These are phyloP conservation scores for Pseudopleuronectes americanus DNA, from an alignment of 2,797 vertebrate genomes.

Conservation along the genomic window DNA sequence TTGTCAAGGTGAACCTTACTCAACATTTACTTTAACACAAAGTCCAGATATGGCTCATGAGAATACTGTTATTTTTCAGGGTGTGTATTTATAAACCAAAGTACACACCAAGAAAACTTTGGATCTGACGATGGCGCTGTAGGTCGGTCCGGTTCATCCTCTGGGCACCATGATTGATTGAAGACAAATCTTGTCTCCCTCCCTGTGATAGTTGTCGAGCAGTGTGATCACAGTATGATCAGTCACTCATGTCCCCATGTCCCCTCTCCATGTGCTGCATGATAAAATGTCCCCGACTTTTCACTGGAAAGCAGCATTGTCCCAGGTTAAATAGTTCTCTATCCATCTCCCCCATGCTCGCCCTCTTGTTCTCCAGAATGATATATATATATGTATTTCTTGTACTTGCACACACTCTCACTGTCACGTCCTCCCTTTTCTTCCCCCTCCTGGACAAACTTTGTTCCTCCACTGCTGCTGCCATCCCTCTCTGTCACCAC, in stretches of 20 bases:
- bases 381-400: conserved; percentile 49
- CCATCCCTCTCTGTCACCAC: conserved; percentile 63
- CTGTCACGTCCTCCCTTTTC: conserved; percentile 32
- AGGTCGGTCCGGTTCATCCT: too few relatives aligned
- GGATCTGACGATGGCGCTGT: too few relatives aligned
- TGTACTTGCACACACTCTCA: conserved; percentile 28
- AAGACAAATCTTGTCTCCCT: too few relatives aligned
- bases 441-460: conserved; percentile 50
- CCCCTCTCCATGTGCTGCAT: conserved; percentile 22
- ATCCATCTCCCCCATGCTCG: conserved; percentile 23
- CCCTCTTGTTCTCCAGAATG: conserved; percentile 27
- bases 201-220: too few relatives aligned
- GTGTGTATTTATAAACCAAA: too few relatives aligned
- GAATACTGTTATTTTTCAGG: too few relatives aligned
- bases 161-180: too few relatives aligned
- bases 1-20: too few relatives aligned
- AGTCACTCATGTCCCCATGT: conserved; percentile 19
- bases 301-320: conserved; percentile 25
- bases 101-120: too few relatives aligned
- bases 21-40: too few relatives aligned
- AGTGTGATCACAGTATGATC: too few relatives aligned
- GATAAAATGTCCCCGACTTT: conserved; percentile 54
- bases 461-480: conserved; percentile 50
- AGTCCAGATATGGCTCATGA: too few relatives aligned
- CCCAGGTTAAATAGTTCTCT: conserved; percentile 33